Evolutionary conservation across 2,888 invertebrate species (phyloP).

Genomic region (Chirona hameri): DNA sequence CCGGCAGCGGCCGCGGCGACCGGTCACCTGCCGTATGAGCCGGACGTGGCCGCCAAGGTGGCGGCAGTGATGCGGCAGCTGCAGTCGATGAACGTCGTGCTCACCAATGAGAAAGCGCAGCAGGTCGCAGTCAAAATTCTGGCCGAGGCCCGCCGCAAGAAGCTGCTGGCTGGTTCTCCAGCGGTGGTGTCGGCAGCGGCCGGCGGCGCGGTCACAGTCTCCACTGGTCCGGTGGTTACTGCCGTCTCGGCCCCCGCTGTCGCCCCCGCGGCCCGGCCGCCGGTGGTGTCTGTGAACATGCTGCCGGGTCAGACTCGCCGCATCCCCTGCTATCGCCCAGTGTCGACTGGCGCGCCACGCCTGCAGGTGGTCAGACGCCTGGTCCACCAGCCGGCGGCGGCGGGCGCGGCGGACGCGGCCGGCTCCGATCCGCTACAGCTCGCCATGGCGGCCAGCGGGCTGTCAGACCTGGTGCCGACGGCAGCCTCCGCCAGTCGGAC

Average conservation of each 20-base stretch:
- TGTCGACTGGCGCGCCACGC: neutral
- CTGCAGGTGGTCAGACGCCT: neutral
- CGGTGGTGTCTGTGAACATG: neutral
- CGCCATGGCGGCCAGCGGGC: neutral
- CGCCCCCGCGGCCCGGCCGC: neutral
- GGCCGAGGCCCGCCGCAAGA: neutral
- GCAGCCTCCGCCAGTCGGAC: neutral
- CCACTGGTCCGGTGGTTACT: neutral
- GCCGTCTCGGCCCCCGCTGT: neutral
- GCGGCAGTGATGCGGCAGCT: conserved; percentile 1
- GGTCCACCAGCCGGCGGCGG: neutral
- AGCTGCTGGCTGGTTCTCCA: neutral
- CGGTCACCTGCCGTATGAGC: neutral
- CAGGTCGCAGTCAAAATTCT: conserved; percentile 2
- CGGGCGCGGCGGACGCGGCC: neutral
- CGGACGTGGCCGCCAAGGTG: neutral
- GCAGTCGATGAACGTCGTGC: conserved; percentile 8
- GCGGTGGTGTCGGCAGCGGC: neutral
- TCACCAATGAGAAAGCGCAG: conserved; percentile 2
- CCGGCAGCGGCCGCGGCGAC: neutral
- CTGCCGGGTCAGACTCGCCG: neutral
- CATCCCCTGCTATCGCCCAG: neutral
- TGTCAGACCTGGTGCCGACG: neutral
- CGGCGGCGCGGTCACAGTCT: neutral
- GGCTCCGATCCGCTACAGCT: neutral